Percentiles rank a stretch among this genome's conserved stretches.
These are phyloP conservation scores for Etheostoma nigrum DNA, from an alignment of 2,797 vertebrate genomes.

Conservation along the genomic window DNA sequence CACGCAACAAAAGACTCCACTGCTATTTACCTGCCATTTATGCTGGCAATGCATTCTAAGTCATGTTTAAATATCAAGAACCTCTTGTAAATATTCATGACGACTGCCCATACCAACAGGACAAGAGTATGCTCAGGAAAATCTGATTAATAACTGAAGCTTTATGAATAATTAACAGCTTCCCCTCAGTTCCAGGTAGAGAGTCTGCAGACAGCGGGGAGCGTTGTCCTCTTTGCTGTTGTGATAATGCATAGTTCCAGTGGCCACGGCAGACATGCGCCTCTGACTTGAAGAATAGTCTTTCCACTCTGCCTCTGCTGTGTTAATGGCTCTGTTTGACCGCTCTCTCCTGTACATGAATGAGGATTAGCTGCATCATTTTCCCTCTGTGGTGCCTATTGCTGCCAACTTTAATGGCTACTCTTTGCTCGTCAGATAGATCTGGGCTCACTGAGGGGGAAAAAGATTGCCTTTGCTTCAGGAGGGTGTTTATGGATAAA, in stretches of 20 bases:
- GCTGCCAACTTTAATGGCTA: conserved; percentile 64
- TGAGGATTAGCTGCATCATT: conserved; percentile 54
- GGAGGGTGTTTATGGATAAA: conserved; percentile 56
- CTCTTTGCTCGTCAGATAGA: conserved; percentile 54
- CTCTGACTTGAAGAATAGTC: conserved; percentile 54
- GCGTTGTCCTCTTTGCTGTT: background rate
- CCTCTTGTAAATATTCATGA: conserved; percentile 80
- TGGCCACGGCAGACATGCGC: background rate
- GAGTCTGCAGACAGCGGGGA: conserved; percentile 6
- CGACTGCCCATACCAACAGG: conserved; percentile 61
- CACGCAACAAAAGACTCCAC: conserved; percentile 51
- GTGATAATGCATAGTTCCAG: conserved; percentile 16
- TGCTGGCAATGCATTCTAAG: conserved; percentile 64
- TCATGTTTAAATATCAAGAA: conserved; percentile 81
- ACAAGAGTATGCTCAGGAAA: conserved; percentile 61
- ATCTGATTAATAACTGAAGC: conserved; percentile 77
- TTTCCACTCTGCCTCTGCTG: conserved; percentile 43
- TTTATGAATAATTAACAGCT: conserved; percentile 74
- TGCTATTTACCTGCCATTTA: conserved; percentile 81
- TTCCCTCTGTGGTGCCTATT: conserved; percentile 57
- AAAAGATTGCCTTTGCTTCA: conserved; percentile 58
- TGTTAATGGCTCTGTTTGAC: conserved; percentile 68
- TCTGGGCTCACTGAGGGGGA: conserved; percentile 58
- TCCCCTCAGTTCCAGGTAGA: conserved; percentile 34
- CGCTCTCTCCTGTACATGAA: conserved; percentile 50